Percentiles rank a stretch among this genome's conserved stretches.
phyloP scores from a whole-genome alignment of 1,140 invertebrate species.

The Drusus annulatus region DNA sequence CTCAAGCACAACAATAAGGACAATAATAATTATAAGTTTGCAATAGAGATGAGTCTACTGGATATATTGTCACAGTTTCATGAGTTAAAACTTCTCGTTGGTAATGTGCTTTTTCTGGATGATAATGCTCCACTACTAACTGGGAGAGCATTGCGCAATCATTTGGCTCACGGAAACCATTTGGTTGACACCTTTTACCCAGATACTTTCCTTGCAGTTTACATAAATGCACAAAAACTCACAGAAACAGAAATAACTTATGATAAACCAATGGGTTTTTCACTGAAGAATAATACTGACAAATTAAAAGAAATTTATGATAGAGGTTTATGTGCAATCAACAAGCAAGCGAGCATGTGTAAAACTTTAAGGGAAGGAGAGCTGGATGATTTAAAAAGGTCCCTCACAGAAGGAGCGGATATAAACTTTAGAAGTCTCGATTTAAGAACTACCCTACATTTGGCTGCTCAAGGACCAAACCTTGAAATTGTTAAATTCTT shows the following conservation, averaged over 20 bases:
- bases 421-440: not conserved
- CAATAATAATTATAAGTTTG: not conserved
- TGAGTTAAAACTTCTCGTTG: not conserved
- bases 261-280: not conserved
- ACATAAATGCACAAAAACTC: not conserved
- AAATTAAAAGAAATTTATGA: constrained; percentile 5
- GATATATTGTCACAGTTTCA: not conserved
- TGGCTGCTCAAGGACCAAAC: constrained; percentile 2
- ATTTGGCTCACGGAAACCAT: not conserved
- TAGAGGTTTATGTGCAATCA: not conserved
- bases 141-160: not conserved
- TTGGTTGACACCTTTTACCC: not conserved
- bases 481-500: not conserved
- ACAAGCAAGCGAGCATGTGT: not conserved
- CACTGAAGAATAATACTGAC: not conserved
- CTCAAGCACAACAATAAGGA: not conserved
- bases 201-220: not conserved
- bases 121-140: not conserved
- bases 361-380: not conserved
- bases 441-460: not conserved
- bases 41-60: not conserved
- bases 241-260: not conserved
- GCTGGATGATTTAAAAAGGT: not conserved
- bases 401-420: not conserved
- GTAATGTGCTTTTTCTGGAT: not conserved